Base-by-base conservation (phyloP, 2,113 vertebrate species). In the Chloropsis cyanopogon region DNA sequence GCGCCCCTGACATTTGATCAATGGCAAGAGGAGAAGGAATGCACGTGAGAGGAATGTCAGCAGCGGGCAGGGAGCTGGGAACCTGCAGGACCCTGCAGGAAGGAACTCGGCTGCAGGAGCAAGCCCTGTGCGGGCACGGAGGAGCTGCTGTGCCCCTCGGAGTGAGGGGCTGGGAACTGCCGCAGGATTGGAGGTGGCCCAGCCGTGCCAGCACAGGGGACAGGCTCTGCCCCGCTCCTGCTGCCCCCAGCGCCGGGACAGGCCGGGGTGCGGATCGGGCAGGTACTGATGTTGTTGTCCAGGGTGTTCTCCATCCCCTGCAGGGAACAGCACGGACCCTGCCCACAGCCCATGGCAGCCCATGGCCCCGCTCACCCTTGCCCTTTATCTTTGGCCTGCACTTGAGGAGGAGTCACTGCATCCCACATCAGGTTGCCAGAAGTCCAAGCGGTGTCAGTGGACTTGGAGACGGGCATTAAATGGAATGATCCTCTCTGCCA, bases 81-180 rank as follows among this genome's bases (percentile, higher is more conserved):
- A 69, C 14, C 77, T 65, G 64, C 33, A 50, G 91, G 49, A 23
- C 31, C 2, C 1, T 2, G n/a, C 37, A 37, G 37, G 7, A 56
- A 52, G 56, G 41, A 70, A 49, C 9, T 8, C 0, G 0, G 26
- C 47, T 59, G 66, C 42, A 50, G 81, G 65, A 59, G 9, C 1
- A 2, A 63, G 31, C 14, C 31, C 7, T 53, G 71, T 6, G 1
- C 0, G 0, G 39, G 31, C 56, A 29, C 0, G 4, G 19, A 57
- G 76, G 37, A 91, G 76, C n/a, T 64, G 59, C 64, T 72, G 14
- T 39, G 26, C 83, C 11, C 0, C 28, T 7, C 11, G 56, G 28
- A 47, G n/a, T 2, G 8, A 70, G 64, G 14, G 47, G 21, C 26
- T 29, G 1, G 0, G 61, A 60, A 19, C 2, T 33, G 14, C 2